phyloP scores from a whole-genome alignment of 2,797 vertebrate species.

The Coregonus ussuriensis region DNA sequence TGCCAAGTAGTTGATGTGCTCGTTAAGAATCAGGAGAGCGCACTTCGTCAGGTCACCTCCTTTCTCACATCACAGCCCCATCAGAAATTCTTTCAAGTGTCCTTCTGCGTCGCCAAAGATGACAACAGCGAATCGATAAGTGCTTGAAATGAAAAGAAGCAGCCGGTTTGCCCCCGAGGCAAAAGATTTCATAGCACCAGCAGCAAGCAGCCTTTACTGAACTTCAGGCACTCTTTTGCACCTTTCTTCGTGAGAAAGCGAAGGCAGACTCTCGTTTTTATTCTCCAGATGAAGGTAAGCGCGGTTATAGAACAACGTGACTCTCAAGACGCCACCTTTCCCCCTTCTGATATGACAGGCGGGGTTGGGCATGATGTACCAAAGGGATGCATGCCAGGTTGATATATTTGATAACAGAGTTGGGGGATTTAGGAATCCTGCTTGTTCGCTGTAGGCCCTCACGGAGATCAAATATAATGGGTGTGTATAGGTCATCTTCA shows the following conservation, averaged over 20 bases:
- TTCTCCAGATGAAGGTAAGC: constrained; percentile 82
- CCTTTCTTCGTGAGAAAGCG: constrained; percentile 75
- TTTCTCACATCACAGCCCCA: constrained; percentile 90
- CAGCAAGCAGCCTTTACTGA: constrained; percentile 71
- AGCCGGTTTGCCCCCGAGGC: constrained; percentile 89
- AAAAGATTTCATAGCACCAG: constrained; percentile 81
- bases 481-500: constrained; percentile 17
- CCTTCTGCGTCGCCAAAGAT: constrained; percentile 96
- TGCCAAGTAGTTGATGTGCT: constrained; percentile 78
- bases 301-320: constrained; percentile 48
- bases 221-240: constrained; percentile 84
- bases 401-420: constrained; percentile 12
- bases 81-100: constrained; percentile 98
- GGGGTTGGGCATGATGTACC: constrained; percentile 47
- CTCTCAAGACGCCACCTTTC: constrained; percentile 43
- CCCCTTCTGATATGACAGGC: constrained; percentile 35
- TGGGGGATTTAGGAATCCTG: constrained; percentile 4
- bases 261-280: constrained; percentile 64
- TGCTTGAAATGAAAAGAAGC: constrained; percentile 95
- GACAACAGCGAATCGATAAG: constrained; percentile 98
- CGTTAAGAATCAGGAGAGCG: constrained; percentile 88
- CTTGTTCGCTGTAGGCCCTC: background rate
- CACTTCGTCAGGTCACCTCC: constrained; percentile 77
- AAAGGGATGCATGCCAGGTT: constrained; percentile 45
- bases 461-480: background rate